Conservation (phyloP, 92 coral and sea anemone genomes). For the Heteractis magnifica region DNA sequence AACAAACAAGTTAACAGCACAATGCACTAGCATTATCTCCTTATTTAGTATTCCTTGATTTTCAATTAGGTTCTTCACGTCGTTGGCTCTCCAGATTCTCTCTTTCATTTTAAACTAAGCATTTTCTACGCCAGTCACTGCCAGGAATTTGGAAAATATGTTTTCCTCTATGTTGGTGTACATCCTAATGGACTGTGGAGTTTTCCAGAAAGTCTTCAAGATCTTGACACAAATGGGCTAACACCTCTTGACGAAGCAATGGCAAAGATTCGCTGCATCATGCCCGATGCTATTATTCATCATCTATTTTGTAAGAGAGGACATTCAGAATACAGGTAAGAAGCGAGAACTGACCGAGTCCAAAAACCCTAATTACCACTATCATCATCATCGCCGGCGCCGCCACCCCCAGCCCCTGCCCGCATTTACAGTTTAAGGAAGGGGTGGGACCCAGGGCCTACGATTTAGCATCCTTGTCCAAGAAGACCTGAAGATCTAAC, state of each 20-base stretch:
- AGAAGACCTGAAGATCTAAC: too few relatives aligned
- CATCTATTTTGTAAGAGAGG: background rate
- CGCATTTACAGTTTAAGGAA: too few relatives aligned
- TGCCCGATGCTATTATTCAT: background rate
- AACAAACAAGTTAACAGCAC: too few relatives aligned
- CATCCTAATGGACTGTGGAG: background rate
- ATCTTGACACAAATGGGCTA: background rate
- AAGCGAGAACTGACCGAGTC: background rate
- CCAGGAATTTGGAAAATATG: background rate
- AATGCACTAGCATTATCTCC: too few relatives aligned
- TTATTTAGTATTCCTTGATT: too few relatives aligned
- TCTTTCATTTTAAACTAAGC: background rate
- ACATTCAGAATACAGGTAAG: background rate
- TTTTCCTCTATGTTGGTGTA: background rate
- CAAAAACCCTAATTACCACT: too few relatives aligned
- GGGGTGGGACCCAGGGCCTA: too few relatives aligned
- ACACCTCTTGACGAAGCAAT: background rate
- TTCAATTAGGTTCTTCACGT: slow-evolving; percentile 4
- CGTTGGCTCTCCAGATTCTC: background rate
- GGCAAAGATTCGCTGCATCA: background rate
- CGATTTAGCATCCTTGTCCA: too few relatives aligned
- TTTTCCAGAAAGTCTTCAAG: background rate
- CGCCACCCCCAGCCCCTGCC: too few relatives aligned
- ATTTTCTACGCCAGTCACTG: background rate
- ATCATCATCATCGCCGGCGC: too few relatives aligned